A percentile compares a stretch with the other conserved stretches of the same genome.
These are phyloP conservation scores for Epinotia ramella DNA, from an alignment of 2,888 invertebrate genomes.

Conservation along the genomic window DNA sequence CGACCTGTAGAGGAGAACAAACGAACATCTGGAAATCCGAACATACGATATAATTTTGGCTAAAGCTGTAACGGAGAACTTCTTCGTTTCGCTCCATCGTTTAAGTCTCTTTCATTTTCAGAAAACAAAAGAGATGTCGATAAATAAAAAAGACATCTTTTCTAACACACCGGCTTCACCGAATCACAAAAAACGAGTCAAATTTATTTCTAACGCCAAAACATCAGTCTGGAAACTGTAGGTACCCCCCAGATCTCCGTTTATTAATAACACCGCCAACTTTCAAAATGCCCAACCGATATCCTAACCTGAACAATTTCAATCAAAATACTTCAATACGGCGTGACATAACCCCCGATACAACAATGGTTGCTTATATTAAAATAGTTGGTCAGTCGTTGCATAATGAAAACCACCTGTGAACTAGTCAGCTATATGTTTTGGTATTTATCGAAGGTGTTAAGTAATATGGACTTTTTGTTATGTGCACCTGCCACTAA, in stretches of 20 bases:
- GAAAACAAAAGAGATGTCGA: no score
- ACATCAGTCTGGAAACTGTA: background rate
- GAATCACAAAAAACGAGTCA: no score
- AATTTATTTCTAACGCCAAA: no score
- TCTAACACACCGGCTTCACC: no score
- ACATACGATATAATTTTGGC: no score
- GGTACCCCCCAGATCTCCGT: background rate
- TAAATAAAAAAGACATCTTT: no score
- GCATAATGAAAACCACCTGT: conserved; percentile 29
- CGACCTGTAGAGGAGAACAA: no score
- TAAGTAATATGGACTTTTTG: conserved; percentile 13
- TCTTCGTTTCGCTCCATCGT: no score
- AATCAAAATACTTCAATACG: conserved; percentile 24
- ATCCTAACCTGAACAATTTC: conserved; percentile 20
- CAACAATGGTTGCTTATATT: conserved; percentile 38
- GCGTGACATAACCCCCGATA: conserved; percentile 17
- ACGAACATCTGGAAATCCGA: no score
- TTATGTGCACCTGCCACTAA: background rate
- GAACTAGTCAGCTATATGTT: conserved; percentile 28
- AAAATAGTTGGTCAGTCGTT: conserved; percentile 28
- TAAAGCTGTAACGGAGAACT: no score
- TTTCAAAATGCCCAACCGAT: conserved; percentile 19
- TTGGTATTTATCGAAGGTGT: conserved; percentile 20
- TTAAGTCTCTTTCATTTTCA: no score
- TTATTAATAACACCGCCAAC: conserved; percentile 23